phyloP scores from a whole-genome alignment of 2,113 vertebrate species.

The Zosterops pallidus region DNA sequence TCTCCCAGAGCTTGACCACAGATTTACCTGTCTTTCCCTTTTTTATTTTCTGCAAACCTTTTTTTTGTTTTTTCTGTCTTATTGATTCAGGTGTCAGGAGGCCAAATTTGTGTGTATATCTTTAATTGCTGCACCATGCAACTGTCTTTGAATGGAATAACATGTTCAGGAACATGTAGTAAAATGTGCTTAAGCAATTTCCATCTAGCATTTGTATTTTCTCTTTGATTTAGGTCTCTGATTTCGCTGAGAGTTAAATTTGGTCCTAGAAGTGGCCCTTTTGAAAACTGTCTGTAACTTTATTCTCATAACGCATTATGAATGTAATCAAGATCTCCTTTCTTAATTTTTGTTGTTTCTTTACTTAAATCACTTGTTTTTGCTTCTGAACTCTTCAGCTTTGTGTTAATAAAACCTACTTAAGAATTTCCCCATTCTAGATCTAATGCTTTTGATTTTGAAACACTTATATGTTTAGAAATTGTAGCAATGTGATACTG shows the following conservation, averaged over 20 bases:
- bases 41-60: not conserved
- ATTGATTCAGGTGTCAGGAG: not conserved
- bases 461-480: not conserved
- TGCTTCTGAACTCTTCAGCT: not conserved
- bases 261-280: not conserved
- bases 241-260: constrained; percentile 8
- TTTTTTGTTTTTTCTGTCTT: not conserved
- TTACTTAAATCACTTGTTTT: not conserved
- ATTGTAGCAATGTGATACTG: not conserved
- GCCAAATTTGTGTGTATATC: not conserved
- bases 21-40: not conserved
- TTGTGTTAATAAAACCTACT: not conserved
- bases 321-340: not conserved
- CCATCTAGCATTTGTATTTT: constrained; percentile 25
- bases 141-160: not conserved
- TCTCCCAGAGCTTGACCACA: not conserved
- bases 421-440: not conserved
- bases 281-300: not conserved
- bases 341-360: constrained; percentile 24
- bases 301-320: not conserved
- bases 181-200: constrained; percentile 7
- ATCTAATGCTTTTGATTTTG: not conserved
- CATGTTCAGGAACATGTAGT: not conserved
- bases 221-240: not conserved
- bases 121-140: not conserved